Base-by-base conservation (phyloP, 2,113 vertebrate genomes). In the Isurus oxyrinchus region DNA sequence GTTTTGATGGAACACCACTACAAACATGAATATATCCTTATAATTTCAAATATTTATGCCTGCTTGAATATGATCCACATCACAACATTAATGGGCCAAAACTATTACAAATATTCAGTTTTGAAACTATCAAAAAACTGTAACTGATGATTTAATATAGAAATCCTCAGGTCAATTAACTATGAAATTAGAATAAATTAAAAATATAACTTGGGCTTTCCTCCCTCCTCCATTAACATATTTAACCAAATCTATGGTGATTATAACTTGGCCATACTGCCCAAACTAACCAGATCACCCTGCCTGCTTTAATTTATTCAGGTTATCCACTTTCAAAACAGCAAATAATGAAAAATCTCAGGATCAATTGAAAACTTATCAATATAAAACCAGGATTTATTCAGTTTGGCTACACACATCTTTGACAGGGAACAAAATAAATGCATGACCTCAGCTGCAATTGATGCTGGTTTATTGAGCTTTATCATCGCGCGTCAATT, bases 291-390 rank as follows among this genome's bases (percentile, higher is more conserved):
- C 35, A 61, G 57, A 57, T 93, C 14, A n/a, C 90, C 90, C 35
- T 16, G 57, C 4, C 14, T 59, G 21, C n/a, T 35, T 63, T 57
- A 61, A n/a, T 66, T n/a, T 49, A 94, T 63, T 84, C 59, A 63
- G 59, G 66, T 94, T 63, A 63, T 63, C 57, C 35, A n/a, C 55
- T 93, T 55, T 27, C 31, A 93, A 93, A 63, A 59, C 5, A 93
- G 57, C 16, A 97, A 97, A 96, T 96, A 97, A 98, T 96, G 97
- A 97, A 98, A 96, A 97, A 96, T 96, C 97, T 96, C 96, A n/a
- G 94, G 55, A 76, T 96, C 96, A 96, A 96, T 96, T 97, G 96
- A 96, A 96, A 87, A 97, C 97, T 63, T 88, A 98, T 97, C 97
- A 96, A 97, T 97, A 97, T 87, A 96, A 49, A 97, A 97, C 97